phyloP scores from a whole-genome alignment of 2,888 invertebrate genomes.

The Idaea biselata region DNA sequence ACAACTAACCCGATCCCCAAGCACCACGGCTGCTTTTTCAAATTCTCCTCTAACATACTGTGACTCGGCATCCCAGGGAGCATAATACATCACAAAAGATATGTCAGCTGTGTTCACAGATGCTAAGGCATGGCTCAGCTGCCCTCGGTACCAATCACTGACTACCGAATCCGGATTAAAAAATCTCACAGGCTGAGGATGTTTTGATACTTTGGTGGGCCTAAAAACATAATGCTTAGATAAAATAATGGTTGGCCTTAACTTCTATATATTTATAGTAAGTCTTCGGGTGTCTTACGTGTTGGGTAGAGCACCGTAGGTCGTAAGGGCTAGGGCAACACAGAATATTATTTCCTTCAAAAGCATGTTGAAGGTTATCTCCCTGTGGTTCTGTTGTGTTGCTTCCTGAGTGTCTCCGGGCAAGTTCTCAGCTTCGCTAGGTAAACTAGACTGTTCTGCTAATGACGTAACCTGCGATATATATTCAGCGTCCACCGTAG shows the following conservation, averaged over 20 bases:
- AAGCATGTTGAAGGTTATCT: constrained; percentile 78
- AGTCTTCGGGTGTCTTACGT: constrained; percentile 76
- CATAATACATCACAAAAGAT: constrained; percentile 95
- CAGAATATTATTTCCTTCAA: constrained; percentile 84
- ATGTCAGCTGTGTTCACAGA: constrained; percentile 85
- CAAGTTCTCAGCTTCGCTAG: constrained; percentile 68
- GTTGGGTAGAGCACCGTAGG: constrained; percentile 86
- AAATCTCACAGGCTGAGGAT: constrained; percentile 83
- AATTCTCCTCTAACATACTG: constrained; percentile 87
- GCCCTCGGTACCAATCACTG: constrained; percentile 89
- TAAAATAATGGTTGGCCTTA: constrained; percentile 10
- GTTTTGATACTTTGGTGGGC: constrained; percentile 63
- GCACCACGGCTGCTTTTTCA: constrained; percentile 85
- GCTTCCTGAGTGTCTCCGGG: constrained; percentile 54
- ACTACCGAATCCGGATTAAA: constrained; percentile 85
- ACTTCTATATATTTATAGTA: neutral
- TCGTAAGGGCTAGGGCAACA: constrained; percentile 82
- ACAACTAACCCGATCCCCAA: constrained; percentile 84
- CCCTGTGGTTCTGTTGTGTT: constrained; percentile 59
- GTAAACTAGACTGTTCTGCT: constrained; percentile 50
- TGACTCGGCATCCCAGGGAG: constrained; percentile 96
- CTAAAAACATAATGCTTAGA: constrained; percentile 42
- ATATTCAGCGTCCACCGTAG: constrained; percentile 73
- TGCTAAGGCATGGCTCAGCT: constrained; percentile 83
- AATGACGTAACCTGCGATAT: constrained; percentile 72